Percentiles rank a stretch among this genome's conserved stretches.
These are phyloP conservation scores for Chrysogorgia sp. DNA, from an alignment of 92 coral and sea anemone genomes.

Conservation along the genomic window DNA sequence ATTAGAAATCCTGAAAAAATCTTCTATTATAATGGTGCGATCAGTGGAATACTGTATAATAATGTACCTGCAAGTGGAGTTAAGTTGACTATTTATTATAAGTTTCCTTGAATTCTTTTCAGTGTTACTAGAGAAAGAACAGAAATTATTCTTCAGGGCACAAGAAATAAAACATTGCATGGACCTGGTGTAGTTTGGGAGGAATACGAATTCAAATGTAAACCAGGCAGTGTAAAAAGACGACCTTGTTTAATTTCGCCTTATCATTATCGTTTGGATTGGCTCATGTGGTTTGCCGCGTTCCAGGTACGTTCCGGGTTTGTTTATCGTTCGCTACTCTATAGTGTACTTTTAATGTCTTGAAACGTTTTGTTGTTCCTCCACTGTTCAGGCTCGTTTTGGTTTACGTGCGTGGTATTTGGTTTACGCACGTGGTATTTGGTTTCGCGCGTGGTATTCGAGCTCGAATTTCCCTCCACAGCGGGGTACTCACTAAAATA, in stretches of 20 bases:
- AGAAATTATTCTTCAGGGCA: conserved; percentile 95
- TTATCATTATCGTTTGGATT: conserved; percentile 94
- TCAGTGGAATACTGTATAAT: too few relatives aligned
- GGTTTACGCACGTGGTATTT: too few relatives aligned
- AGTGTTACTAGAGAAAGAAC: conserved; percentile 97
- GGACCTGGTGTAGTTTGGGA: conserved; percentile 88
- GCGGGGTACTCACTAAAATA: too few relatives aligned
- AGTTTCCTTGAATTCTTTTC: neutral
- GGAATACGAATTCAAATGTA: conserved; percentile 92
- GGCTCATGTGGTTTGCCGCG: conserved; percentile 99
- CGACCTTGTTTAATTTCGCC: conserved; percentile 97
- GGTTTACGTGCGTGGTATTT: too few relatives aligned
- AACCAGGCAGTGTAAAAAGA: conserved; percentile 80
- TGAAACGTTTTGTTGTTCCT: too few relatives aligned
- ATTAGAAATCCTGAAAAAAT: too few relatives aligned
- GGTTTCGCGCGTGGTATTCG: too few relatives aligned
- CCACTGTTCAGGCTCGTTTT: too few relatives aligned
- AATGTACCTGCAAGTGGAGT: too few relatives aligned
- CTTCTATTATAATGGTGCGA: too few relatives aligned
- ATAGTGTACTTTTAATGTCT: neutral
- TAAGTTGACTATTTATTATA: too few relatives aligned
- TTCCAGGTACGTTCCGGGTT: conserved; percentile 74
- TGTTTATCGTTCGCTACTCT: neutral
- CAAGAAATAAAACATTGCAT: conserved; percentile 78
- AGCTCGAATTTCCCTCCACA: too few relatives aligned